Base-by-base conservation (phyloP, 1,140 invertebrate genomes). In the Drosophila saltans region DNA sequence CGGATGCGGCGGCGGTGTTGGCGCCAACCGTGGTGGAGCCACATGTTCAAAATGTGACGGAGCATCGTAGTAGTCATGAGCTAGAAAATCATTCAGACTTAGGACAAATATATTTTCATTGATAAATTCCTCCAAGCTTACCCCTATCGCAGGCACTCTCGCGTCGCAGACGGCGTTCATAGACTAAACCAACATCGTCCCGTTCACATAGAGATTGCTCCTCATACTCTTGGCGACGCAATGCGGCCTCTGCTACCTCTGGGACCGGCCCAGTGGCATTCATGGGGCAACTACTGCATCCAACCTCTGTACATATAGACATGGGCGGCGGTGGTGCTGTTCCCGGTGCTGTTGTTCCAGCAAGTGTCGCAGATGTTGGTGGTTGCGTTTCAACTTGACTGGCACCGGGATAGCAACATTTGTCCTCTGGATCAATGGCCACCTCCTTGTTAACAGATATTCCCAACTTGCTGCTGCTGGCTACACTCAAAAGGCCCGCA, bases 381-480 rank as follows among this genome's bases (percentile, higher is more conserved):
- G 80, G 40, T 62, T 80, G 84, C 16, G 69, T 24, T 8, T 89
- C 83, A n/a, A 82, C 66, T 59, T 79, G 82, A 8, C 70, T 81
- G 45, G 75, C 36, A 5, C 72, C 72, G 2, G 66, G 61, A 69
- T 84, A 92, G 69, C 90, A 91, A 66, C 90, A 91, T 36, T 91
- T 91, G 26, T 91, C 90, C 68, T 92, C 91, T 4, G 91, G 92
- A 83, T 92, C 91, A 45, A 92, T 92, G 39, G 92, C 91, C 56
- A 92, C 86, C 57, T 92, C 91, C 65, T 92, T 92, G 56, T 92
- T 92, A 1, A 92, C 78, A 3, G 90, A 89, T 30, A 92, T 92
- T 43, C 91, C 88, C 48, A 81, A 26, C 39, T 89, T 89, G 66
- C 81, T 81, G 59, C 81, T 74, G 64, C 83, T 91, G 3, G 91